A percentile compares a stretch with the other conserved stretches of the same genome.
Conservation (phyloP, 2,797 vertebrate species). For the Poecilia wingei region DNA sequence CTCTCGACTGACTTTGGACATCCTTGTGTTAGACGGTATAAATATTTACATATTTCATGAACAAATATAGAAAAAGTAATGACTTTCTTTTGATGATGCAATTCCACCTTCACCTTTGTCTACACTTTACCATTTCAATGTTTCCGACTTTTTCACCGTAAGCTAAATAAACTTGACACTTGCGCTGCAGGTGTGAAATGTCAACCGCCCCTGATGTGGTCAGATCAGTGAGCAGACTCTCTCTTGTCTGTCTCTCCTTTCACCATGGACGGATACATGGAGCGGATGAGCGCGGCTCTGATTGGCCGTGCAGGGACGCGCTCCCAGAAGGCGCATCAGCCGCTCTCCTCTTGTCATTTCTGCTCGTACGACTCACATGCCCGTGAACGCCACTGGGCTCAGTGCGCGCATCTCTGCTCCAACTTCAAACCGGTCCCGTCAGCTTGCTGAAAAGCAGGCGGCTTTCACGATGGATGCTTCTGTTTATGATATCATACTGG, state of each 20-base stretch:
- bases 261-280: conserved; percentile 24
- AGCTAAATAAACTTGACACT: conserved; percentile 19
- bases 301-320: conserved; percentile 51
- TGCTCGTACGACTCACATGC: conserved; percentile 50
- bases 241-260: conserved; percentile 12
- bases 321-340: conserved; percentile 42
- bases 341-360: conserved; percentile 39
- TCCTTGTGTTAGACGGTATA: too few species aligned
- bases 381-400: conserved; percentile 42
- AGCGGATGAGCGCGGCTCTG: conserved; percentile 22
- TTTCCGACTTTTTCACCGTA: background rate
- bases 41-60: background rate
- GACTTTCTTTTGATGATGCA: background rate
- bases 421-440: conserved; percentile 23
- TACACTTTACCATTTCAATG: background rate
- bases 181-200: conserved; percentile 50
- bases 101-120: background rate
- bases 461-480: conserved; percentile 79
- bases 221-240: background rate
- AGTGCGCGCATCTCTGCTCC: conserved; percentile 23
- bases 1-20: too few species aligned
- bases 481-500: conserved; percentile 83
- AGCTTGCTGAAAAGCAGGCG: conserved; percentile 6
- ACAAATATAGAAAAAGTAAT: background rate
- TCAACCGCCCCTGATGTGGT: conserved; percentile 23